Conservation (phyloP, 2,113 vertebrate genomes). For the Hemicordylus capensis region DNA sequence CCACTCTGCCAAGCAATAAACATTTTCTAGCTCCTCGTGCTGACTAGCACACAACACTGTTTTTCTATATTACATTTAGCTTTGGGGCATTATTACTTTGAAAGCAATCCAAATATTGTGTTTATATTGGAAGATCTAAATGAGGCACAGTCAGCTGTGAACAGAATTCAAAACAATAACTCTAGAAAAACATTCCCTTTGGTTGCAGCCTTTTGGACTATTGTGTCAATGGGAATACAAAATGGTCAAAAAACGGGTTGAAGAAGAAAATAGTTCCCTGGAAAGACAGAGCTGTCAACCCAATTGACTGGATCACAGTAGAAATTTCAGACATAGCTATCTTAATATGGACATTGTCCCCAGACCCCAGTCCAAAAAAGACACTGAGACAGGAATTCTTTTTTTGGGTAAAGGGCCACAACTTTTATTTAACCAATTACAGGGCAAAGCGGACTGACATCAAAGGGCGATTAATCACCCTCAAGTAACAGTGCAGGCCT, state of each 20-base stretch:
- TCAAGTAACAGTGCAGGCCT: no score
- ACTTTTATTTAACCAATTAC: no score
- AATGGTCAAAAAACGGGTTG: constrained; percentile 58
- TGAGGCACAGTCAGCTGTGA: constrained; percentile 58
- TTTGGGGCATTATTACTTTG: constrained; percentile 63
- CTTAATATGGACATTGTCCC: constrained; percentile 32
- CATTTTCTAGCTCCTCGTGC: constrained; percentile 50
- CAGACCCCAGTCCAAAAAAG: no score
- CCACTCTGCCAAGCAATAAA: constrained; percentile 53
- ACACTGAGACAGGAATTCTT: no score
- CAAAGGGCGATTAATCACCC: no score
- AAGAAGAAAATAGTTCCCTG: constrained; percentile 5
- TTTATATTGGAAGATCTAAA: constrained; percentile 64
- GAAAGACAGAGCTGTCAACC: constrained; percentile 41
- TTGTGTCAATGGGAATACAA: constrained; percentile 33
- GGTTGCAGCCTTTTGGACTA: constrained; percentile 51
- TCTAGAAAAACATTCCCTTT: constrained; percentile 50
- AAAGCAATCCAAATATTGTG: constrained; percentile 66
- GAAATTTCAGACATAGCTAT: constrained; percentile 33
- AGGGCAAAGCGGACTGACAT: no score
- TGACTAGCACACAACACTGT: constrained; percentile 29
- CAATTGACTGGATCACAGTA: constrained; percentile 37
- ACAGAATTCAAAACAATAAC: constrained; percentile 68
- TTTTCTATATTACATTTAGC: constrained; percentile 63
- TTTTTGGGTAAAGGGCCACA: no score